Evolutionary conservation across 2,888 invertebrate genomes (phyloP).

Genomic region (Apamea anceps): DNA sequence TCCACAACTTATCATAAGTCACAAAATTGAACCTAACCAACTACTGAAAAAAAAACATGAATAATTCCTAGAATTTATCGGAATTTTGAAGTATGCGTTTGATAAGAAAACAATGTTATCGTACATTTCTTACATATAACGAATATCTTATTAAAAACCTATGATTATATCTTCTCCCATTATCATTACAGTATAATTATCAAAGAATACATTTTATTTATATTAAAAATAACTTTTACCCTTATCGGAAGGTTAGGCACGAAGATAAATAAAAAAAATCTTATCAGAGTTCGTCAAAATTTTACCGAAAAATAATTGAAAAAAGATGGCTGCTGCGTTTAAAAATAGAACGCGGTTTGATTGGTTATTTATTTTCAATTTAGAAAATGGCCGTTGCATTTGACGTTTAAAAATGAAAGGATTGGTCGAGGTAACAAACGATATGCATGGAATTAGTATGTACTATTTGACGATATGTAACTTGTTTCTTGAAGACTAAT

Average conservation of each 20-base stretch:
- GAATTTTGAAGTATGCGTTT: slow-evolving; percentile 13
- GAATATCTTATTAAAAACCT: slow-evolving; percentile 27
- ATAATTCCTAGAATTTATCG: neutral
- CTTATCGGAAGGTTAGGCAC: slow-evolving; percentile 17
- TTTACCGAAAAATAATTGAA: slow-evolving; percentile 17
- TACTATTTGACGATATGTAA: neutral
- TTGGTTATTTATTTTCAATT: slow-evolving; percentile 32
- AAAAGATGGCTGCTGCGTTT: slow-evolving; percentile 29
- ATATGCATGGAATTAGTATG: neutral
- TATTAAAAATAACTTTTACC: slow-evolving; percentile 35
- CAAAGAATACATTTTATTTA: slow-evolving; percentile 28
- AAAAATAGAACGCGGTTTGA: slow-evolving; percentile 37
- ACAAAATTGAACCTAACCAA: no score
- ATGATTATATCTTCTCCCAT: slow-evolving; percentile 24
- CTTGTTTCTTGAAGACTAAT: neutral
- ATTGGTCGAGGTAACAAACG: slow-evolving; percentile 5
- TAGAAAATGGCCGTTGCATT: slow-evolving; percentile 11
- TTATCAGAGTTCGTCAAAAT: slow-evolving; percentile 17
- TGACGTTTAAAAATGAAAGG: slow-evolving; percentile 9
- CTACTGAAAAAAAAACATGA: neutral
- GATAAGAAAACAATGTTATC: slow-evolving; percentile 24
- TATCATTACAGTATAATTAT: slow-evolving; percentile 21
- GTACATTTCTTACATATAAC: slow-evolving; percentile 6
- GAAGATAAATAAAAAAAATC: slow-evolving; percentile 29
- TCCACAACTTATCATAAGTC: neutral